Evolutionary conservation across 2,888 invertebrate genomes (phyloP), one percentile per base, ranked within the genome.

Genomic region (Eudasyphora cyanicolor): DNA sequence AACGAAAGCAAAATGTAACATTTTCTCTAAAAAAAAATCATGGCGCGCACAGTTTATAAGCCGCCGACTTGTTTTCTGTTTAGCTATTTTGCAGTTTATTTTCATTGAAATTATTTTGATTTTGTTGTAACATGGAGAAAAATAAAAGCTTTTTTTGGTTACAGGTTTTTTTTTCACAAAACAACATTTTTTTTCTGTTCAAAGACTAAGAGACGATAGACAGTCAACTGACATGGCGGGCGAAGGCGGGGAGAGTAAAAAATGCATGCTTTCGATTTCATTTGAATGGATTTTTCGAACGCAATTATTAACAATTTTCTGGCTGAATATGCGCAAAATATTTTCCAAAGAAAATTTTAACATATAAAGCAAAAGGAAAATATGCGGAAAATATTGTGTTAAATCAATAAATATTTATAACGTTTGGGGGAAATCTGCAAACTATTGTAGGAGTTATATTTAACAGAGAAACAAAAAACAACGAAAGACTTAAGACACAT

Each of bases 1-100:
- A 82, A 82, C 79, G 82, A 82, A 82, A 82, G 82, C 67, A 57
- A 67, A 79, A 67, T 79, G 76, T 79, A 70, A 79, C 73, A 82
- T 67, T 82, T 82, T 82, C 82, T 67, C 70, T 64, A 35, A 32
- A n/a, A n/a, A n/a, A n/a, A n/a, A 35, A 35, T 76, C 14, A 45
- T 45, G 32, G 67, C 67, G 12, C 19, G 29, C n/a, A n/a, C n/a
- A n/a, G n/a, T n/a, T n/a, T n/a, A n/a, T n/a, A n/a, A n/a, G n/a
- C n/a, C n/a, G n/a, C n/a, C n/a, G n/a, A n/a, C n/a, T 42, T 32
- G 10, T 35, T 70, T 73, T 35, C 19, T 71, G n/a, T 71, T 7
- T 62, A 8, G 3, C 10, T 12, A 21, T 17, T 62, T n/a, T n/a
- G 29, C 29, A 32, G 32, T 24, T 24, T 27, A n/a, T 32, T 32